Evolutionary conservation across 2,888 invertebrate genomes (phyloP).

Genomic region (Drosophila diplacantha): DNA sequence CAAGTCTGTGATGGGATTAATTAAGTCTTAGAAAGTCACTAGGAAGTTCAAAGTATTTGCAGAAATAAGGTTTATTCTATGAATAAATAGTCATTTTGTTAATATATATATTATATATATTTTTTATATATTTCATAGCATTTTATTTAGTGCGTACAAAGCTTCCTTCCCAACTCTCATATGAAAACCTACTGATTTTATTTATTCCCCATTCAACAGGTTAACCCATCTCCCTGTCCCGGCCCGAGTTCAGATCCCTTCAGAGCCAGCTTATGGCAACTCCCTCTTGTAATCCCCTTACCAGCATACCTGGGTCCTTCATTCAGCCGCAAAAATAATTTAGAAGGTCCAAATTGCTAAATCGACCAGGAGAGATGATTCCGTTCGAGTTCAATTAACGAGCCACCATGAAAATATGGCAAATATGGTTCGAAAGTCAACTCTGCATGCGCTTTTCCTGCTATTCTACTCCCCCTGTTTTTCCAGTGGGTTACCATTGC

Average conservation of each 20-base stretch:
- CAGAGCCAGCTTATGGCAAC: background rate
- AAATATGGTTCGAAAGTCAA: conserved; percentile 23
- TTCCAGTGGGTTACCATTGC: conserved; percentile 40
- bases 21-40: background rate
- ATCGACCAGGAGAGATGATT: conserved; percentile 1
- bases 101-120: no score
- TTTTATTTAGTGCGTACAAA: background rate
- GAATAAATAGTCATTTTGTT: no score
- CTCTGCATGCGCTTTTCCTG: background rate
- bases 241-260: background rate
- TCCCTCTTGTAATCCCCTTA: background rate
- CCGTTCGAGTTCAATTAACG: conserved; percentile 19
- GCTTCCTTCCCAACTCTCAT: background rate
- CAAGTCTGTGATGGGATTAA: background rate
- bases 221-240: background rate
- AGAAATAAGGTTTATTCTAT: no score
- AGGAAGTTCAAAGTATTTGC: background rate
- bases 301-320: background rate
- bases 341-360: background rate
- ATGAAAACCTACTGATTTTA: background rate
- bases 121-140: background rate
- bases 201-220: background rate
- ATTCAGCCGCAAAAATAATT: background rate
- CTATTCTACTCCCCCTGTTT: conserved; percentile 18
- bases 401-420: conserved; percentile 19